Evolutionary conservation across 2,888 invertebrate species (phyloP).

Genomic region (Drosophila borborema): DNA sequence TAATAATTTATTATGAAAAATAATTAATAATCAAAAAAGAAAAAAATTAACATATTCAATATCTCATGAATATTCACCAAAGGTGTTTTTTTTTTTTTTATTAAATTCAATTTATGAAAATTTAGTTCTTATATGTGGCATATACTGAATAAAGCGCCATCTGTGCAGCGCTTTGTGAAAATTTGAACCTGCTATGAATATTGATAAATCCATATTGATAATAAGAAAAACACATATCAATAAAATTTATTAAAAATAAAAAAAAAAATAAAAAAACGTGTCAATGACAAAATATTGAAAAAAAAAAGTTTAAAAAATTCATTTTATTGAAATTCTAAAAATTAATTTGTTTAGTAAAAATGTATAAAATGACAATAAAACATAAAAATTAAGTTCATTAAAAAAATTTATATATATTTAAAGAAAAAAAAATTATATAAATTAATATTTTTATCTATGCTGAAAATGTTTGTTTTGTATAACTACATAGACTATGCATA

Average conservation of each 20-base stretch:
- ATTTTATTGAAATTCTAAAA: background rate
- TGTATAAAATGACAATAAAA: too few relatives aligned
- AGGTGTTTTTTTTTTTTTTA: background rate
- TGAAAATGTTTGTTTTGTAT: too few relatives aligned
- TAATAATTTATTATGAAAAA: background rate
- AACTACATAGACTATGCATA: too few relatives aligned
- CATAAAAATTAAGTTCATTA: too few relatives aligned
- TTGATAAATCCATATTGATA: background rate
- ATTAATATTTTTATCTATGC: background rate
- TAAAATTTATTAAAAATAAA: background rate
- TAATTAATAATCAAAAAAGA: background rate
- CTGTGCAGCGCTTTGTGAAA: slow-evolving; percentile 18
- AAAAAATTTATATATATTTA: too few relatives aligned
- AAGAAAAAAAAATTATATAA: too few relatives aligned
- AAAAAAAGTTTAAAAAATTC: too few relatives aligned
- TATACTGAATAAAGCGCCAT: slow-evolving; percentile 29
- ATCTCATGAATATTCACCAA: slow-evolving; percentile 1
- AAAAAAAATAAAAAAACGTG: too few relatives aligned
- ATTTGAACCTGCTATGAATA: background rate
- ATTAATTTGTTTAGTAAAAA: too few relatives aligned
- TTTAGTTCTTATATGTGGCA: background rate
- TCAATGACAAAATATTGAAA: too few relatives aligned
- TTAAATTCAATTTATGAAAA: background rate
- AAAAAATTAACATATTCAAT: background rate
- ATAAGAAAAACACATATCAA: too few relatives aligned